A percentile compares a stretch with the other conserved stretches of the same genome.
Conservation (phyloP, 2,113 vertebrate genomes). For the Leucoraja erinaceus region DNA sequence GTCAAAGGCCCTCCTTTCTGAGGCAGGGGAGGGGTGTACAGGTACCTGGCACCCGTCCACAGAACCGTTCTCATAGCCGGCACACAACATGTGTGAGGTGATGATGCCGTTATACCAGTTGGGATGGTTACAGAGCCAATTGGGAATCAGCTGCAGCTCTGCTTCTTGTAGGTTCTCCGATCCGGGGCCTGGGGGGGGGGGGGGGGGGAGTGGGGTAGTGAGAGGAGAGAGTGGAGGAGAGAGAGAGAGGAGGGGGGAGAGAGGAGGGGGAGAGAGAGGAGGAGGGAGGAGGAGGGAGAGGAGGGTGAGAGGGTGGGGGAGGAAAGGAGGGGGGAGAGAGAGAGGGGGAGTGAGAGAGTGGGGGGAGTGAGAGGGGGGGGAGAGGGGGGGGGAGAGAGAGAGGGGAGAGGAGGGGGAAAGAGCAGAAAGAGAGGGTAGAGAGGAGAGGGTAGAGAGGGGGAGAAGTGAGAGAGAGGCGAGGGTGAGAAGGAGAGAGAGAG, state of each 20-base stretch:
- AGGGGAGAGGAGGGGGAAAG: too few relatives aligned
- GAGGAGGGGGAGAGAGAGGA: too few relatives aligned
- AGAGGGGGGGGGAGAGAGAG: too few relatives aligned
- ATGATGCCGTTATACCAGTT: slow-evolving; percentile 47
- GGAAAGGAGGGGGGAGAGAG: too few relatives aligned
- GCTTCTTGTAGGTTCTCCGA: slow-evolving; percentile 48
- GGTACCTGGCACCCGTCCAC: slow-evolving; percentile 51
- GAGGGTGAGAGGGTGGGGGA: too few relatives aligned
- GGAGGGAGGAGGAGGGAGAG: too few relatives aligned
- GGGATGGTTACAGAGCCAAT: slow-evolving; percentile 46
- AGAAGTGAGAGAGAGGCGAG: too few relatives aligned
- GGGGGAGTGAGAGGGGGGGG: too few relatives aligned
- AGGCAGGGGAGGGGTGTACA: neutral
- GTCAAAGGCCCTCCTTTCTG: neutral
- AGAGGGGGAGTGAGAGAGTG: too few relatives aligned
- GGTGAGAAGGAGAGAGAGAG: too few relatives aligned
- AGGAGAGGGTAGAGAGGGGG: too few relatives aligned
- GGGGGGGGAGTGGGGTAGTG: neutral
- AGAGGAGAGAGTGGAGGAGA: neutral
- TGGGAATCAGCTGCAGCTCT: slow-evolving; percentile 49
- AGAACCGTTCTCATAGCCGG: slow-evolving; percentile 45
- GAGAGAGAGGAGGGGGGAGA: neutral
- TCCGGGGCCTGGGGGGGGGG: neutral
- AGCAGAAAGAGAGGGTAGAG: too few relatives aligned
- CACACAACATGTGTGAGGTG: slow-evolving; percentile 54